Evolutionary conservation across 2,888 invertebrate genomes (phyloP).

Genomic region (Ophion ventricosus): DNA sequence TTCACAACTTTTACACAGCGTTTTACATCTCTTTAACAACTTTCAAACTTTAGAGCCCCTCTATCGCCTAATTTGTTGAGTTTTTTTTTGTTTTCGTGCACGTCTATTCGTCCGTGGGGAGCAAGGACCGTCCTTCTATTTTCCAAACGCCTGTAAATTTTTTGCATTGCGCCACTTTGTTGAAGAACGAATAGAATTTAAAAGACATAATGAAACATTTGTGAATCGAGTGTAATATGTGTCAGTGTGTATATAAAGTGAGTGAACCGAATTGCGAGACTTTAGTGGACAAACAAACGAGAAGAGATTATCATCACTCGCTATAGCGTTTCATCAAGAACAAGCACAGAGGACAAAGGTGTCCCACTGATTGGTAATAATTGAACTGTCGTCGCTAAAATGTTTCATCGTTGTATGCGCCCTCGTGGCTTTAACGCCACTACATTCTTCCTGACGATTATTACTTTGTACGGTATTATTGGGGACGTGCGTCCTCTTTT

Average conservation of each 20-base stretch:
- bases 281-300: constrained; percentile 9
- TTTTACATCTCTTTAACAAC: neutral
- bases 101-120: too few relatives aligned
- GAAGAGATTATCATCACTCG: constrained; percentile 48
- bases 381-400: constrained; percentile 66
- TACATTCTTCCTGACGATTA: constrained; percentile 14
- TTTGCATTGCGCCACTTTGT: neutral
- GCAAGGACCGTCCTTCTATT: too few relatives aligned
- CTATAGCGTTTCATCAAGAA: constrained; percentile 52
- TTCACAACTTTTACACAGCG: neutral
- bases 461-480: constrained; percentile 31
- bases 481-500: constrained; percentile 25
- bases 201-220: neutral
- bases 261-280: constrained; percentile 13
- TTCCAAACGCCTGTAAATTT: neutral
- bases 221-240: neutral
- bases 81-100: too few relatives aligned
- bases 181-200: neutral
- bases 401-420: constrained; percentile 55
- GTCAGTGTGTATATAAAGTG: neutral
- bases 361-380: constrained; percentile 53
- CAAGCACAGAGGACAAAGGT: constrained; percentile 37
- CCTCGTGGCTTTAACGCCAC: neutral
- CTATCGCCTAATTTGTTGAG: too few relatives aligned
- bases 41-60: too few relatives aligned